phyloP scores from a whole-genome alignment of 53 echinoderm and acorn worm genomes.

The Echinometra lucunter region DNA sequence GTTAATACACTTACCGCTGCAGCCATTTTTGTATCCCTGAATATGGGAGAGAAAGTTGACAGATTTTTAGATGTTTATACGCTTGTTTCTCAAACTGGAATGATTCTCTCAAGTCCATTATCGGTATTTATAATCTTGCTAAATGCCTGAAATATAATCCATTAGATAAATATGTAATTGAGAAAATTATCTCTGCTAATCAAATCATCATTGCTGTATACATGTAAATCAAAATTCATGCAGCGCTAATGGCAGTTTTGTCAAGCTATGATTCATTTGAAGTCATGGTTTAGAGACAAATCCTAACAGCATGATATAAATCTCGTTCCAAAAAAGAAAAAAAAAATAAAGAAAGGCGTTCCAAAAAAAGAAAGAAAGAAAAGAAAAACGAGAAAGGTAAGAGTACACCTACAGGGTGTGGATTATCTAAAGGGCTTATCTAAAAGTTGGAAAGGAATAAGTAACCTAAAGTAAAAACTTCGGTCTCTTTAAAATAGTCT shows the following conservation, averaged over 20 bases:
- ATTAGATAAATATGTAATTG: neutral
- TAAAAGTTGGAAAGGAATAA: too few relatives aligned
- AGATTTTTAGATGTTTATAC: neutral
- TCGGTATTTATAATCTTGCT: neutral
- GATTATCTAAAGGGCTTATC: too few relatives aligned
- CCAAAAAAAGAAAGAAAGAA: too few relatives aligned
- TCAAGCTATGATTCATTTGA: neutral
- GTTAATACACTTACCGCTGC: neutral
- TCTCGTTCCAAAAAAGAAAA: neutral
- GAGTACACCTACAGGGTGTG: too few relatives aligned
- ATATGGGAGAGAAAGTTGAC: neutral
- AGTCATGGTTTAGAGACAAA: neutral
- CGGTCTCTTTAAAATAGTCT: too few relatives aligned
- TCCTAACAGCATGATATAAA: neutral
- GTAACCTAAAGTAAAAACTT: too few relatives aligned
- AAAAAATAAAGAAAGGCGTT: too few relatives aligned
- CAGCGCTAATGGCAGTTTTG: neutral
- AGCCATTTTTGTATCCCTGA: neutral
- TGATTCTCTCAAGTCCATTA: neutral
- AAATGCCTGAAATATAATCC: neutral
- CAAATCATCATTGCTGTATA: neutral
- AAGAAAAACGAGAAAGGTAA: too few relatives aligned
- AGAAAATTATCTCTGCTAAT: neutral
- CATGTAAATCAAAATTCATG: neutral
- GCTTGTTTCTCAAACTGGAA: neutral